These are phyloP conservation scores for Polypedilum pembai DNA, from an alignment of 1,140 invertebrate species.

Conservation along the genomic window DNA sequence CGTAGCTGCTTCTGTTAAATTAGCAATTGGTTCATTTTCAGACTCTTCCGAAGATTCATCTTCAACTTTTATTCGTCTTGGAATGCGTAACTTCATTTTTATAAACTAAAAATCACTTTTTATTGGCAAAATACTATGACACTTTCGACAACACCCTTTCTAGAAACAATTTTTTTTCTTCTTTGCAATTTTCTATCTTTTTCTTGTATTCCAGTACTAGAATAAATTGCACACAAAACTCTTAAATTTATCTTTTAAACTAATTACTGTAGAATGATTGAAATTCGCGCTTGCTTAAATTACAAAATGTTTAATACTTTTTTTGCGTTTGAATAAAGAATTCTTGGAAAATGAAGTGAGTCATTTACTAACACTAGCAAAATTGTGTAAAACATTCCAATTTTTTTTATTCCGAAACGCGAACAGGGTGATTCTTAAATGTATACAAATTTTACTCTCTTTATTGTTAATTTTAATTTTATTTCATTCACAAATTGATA, in stretches of 20 bases:
- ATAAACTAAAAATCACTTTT: not conserved
- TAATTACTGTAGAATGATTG: not conserved
- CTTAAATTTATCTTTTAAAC: not conserved
- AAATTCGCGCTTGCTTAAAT: not conserved
- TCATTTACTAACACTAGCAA: constrained; percentile 3
- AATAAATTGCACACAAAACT: not conserved
- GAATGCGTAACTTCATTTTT: constrained; percentile 4
- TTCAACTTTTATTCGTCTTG: not conserved
- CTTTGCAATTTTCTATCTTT: not conserved
- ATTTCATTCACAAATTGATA: too few relatives aligned
- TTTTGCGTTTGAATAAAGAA: constrained; percentile 18
- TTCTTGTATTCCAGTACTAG: not conserved
- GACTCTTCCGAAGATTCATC: not conserved
- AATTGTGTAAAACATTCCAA: constrained; percentile 3
- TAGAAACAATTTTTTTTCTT: not conserved
- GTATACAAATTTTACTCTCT: too few relatives aligned
- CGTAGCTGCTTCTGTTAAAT: not conserved
- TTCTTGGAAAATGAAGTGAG: constrained; percentile 11
- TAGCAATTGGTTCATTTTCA: not conserved
- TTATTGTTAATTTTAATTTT: too few relatives aligned
- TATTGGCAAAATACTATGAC: not conserved
- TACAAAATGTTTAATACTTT: not conserved
- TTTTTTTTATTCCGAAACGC: not conserved
- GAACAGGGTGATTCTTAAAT: too few relatives aligned
- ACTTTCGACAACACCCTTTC: not conserved